These are phyloP conservation scores for Pipistrellus pygmaeus DNA, from an alignment of 2,797 vertebrate genomes.

Conservation along the genomic window DNA sequence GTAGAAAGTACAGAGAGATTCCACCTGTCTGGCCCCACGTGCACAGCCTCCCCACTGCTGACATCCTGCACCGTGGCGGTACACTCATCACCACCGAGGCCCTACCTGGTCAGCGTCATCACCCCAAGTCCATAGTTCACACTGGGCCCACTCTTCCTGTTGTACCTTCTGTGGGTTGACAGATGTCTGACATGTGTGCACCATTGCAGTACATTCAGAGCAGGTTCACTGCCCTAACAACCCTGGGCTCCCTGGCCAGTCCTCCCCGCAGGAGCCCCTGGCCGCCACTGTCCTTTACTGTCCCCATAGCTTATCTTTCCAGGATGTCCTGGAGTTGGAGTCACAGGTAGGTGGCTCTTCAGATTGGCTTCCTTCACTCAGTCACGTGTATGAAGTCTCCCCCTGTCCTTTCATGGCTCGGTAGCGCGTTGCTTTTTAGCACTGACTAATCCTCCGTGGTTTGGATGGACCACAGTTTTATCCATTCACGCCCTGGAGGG, in stretches of 20 bases:
- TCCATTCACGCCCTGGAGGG: not conserved
- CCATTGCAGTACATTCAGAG: fast-evolving
- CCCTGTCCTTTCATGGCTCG: not conserved
- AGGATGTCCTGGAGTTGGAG: not conserved
- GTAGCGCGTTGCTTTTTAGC: not conserved
- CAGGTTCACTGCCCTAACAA: fast-evolving
- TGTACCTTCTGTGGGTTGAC: not conserved
- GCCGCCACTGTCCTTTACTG: not conserved
- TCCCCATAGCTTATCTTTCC: not conserved
- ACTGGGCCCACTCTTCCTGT: not conserved
- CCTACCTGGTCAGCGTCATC: fast-evolving
- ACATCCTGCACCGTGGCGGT: fast-evolving
- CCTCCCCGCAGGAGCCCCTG: not conserved
- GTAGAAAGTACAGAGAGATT: not conserved
- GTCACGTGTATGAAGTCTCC: not conserved
- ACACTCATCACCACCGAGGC: fast-evolving
- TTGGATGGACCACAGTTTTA: too few species aligned
- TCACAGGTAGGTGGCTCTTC: not conserved
- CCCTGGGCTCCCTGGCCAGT: too few species aligned
- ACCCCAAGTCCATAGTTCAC: not conserved
- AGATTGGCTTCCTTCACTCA: not conserved
- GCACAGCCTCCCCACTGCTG: not conserved
- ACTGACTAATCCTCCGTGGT: fast-evolving
- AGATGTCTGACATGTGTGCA: fast-evolving
- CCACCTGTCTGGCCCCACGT: fast-evolving